Percentiles rank a stretch among this genome's conserved stretches.
phyloP scores from a whole-genome alignment of 1,140 invertebrate species.

The Formica exsecta region DNA sequence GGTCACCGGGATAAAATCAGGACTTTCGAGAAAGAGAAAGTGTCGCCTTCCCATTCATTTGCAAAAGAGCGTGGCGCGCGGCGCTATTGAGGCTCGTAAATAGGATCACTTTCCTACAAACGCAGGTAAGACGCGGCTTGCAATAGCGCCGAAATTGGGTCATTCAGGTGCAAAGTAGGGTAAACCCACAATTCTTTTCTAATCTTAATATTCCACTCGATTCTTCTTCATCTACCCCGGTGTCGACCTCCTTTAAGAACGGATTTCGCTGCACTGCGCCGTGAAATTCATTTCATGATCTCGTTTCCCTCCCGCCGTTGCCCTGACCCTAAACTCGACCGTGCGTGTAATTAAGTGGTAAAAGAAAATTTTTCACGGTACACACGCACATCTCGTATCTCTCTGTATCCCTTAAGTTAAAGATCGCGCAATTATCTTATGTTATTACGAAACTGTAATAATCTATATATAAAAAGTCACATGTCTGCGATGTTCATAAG shows the following conservation, averaged over 20 bases:
- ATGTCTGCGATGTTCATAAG: neutral
- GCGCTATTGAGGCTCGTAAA: neutral
- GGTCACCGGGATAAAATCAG: conserved; percentile 55
- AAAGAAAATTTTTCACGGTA: conserved; percentile 12
- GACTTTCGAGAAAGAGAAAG: conserved; percentile 18
- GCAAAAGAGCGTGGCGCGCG: conserved; percentile 62
- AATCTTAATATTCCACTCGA: conserved; percentile 33
- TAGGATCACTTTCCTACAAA: conserved; percentile 54
- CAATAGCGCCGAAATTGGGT: conserved; percentile 68
- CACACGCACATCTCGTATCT: neutral
- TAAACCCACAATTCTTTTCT: conserved; percentile 13
- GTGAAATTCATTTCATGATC: conserved; percentile 49
- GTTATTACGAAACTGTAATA: conserved; percentile 11
- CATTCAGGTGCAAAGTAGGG: conserved; percentile 78
- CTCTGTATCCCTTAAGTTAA: neutral
- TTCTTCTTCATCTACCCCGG: conserved; percentile 7
- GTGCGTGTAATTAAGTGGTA: conserved; percentile 35
- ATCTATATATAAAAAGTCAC: neutral
- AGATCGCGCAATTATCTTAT: neutral
- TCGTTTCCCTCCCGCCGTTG: conserved; percentile 4
- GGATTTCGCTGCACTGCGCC: neutral
- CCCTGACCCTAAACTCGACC: neutral
- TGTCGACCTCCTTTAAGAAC: neutral
- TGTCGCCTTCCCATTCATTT: conserved; percentile 65
- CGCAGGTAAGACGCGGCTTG: conserved; percentile 1